Evolutionary conservation across 2,888 invertebrate species (phyloP), one percentile per base, ranked within the genome.

Genomic region (Agrotis exclamationis): DNA sequence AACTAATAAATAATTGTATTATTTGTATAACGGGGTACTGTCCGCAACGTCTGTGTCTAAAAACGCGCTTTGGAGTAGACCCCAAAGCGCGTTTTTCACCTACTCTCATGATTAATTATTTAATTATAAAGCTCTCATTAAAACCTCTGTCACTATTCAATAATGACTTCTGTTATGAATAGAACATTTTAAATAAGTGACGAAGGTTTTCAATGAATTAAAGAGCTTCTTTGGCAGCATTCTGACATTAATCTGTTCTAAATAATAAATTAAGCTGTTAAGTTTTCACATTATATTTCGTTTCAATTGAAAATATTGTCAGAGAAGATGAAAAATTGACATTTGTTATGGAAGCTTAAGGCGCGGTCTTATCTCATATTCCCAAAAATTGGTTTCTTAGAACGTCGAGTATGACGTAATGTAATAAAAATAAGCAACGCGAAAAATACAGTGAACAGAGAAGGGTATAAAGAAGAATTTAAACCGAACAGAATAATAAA

Each of bases 201-300:
- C 20, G 11, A 18, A 18, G 24, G 24, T 53, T 62, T 68, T 79
- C 53, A 79, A 82, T 59, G 4, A 63, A 22, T 63, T 39, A 24
- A n/a, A n/a, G n/a, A 79, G 75, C 68, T 73, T 57, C 44, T 22
- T 44, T 62, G 47, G 44, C 62, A 57, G 44, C 28, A 51, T 78
- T 45, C 28, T 79, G 50, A 64, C 50, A 63, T 45, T 70, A 65
- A 14, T 65, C 14, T 68, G 48, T 60, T 63, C 58, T 62, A 54
- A 45, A 53, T 78, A 57, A 58, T 78, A 57, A 58, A 65, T 73
- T 64, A 54, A 39, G 75, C 66, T 69, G 28, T 79, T 70, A 67
- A 28, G 13, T 60, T 77, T 64, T 20, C 51, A 71, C 54, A 48
- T 33, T 54, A 76, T 62, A 64, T 70, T 64, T 64, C 62, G 24